These are phyloP conservation scores for Galagoides demidoff DNA, from an alignment of 2,797 vertebrate species.

Conservation along the genomic window DNA sequence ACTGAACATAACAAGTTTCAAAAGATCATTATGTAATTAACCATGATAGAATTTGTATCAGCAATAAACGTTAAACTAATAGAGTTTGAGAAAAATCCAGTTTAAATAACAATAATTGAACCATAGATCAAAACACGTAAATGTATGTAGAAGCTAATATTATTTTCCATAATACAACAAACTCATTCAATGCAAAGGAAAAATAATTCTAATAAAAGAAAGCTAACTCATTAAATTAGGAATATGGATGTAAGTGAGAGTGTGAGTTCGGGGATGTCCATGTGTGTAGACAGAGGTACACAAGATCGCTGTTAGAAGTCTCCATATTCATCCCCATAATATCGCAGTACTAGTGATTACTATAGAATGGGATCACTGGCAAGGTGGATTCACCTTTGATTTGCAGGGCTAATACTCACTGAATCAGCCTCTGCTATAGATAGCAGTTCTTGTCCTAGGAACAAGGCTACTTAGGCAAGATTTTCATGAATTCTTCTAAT, in stretches of 20 bases:
- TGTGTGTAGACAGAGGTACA: background rate
- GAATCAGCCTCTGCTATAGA: background rate
- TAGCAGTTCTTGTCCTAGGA: background rate
- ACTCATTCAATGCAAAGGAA: background rate
- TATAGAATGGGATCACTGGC: background rate
- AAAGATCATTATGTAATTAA: background rate
- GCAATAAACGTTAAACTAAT: background rate
- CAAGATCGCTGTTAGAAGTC: background rate
- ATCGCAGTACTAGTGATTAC: background rate
- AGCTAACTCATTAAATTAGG: background rate
- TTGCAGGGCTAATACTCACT: background rate
- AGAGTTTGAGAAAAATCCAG: background rate
- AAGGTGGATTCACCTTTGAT: background rate
- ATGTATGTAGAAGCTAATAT: background rate
- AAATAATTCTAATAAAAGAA: background rate
- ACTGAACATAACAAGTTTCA: background rate
- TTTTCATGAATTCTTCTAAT: background rate
- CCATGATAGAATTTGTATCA: background rate
- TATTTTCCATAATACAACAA: background rate
- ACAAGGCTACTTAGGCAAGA: background rate
- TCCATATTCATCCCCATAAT: background rate
- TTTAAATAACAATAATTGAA: background rate
- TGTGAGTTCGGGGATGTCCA: fast-evolving
- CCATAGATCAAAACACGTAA: background rate
- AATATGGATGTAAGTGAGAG: background rate